phyloP scores from a whole-genome alignment of 1,140 invertebrate genomes.

The Nasonia giraulti region DNA sequence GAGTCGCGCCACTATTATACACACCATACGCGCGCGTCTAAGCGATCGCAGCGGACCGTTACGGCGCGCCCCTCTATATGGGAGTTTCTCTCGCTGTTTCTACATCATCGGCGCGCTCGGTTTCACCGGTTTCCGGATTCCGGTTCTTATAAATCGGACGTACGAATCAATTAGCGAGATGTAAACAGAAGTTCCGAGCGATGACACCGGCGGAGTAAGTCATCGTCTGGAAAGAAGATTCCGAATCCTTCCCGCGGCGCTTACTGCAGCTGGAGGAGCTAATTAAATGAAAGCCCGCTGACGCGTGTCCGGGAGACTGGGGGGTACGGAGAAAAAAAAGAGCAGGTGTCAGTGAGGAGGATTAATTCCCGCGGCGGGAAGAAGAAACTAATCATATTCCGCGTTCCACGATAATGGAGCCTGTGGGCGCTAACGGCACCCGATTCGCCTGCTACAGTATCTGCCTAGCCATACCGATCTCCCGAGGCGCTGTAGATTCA shows the following conservation, averaged over 20 bases:
- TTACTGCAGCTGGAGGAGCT: background rate
- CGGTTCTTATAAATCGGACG: no score
- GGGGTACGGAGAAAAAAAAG: background rate
- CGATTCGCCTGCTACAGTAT: background rate
- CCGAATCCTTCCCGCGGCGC: no score
- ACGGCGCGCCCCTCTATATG: background rate
- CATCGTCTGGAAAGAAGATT: background rate
- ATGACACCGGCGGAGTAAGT: background rate
- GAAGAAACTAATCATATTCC: constrained; percentile 70
- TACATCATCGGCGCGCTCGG: background rate
- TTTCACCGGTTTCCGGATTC: background rate
- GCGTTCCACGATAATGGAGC: constrained; percentile 71
- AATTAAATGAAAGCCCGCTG: background rate
- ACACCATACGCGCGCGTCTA: background rate
- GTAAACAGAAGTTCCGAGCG: no score
- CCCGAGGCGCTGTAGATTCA: background rate
- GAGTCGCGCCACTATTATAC: background rate
- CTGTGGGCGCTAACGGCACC: constrained; percentile 66
- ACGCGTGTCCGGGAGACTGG: background rate
- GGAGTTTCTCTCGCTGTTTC: background rate
- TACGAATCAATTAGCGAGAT: no score
- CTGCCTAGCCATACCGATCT: background rate
- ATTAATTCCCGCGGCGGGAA: constrained; percentile 24
- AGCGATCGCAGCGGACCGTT: constrained; percentile 1
- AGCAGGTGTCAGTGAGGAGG: constrained; percentile 2